A percentile compares a stretch with the other conserved stretches of the same genome.
phyloP scores from a whole-genome alignment of 2,888 invertebrate genomes.

The Stenodema calcarata region DNA sequence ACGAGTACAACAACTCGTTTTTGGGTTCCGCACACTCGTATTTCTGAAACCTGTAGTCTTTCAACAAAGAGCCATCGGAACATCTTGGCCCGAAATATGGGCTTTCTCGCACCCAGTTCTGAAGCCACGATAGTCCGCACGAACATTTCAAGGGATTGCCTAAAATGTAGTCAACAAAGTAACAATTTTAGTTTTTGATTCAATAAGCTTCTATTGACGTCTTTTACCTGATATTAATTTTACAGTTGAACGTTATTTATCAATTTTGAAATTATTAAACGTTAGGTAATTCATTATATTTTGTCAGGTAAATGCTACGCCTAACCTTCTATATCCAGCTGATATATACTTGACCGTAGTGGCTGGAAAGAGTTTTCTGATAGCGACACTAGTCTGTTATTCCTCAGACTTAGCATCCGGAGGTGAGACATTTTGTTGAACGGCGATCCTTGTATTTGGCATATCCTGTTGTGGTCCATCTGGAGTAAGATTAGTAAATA shows the following conservation, averaged over 20 bases:
- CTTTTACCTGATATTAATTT: no score
- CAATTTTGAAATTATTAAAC: neutral
- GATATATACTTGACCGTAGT: slow-evolving; percentile 79
- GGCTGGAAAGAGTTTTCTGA: slow-evolving; percentile 77
- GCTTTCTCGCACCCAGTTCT: slow-evolving; percentile 81
- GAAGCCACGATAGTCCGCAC: slow-evolving; percentile 82
- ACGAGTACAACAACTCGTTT: slow-evolving; percentile 68
- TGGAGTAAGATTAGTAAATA: slow-evolving; percentile 56
- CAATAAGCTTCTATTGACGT: no score
- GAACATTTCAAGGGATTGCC: slow-evolving; percentile 85
- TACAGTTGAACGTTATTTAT: no score
- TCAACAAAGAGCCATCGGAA: slow-evolving; percentile 77
- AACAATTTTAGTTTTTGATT: no score
- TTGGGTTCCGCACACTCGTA: slow-evolving; percentile 69
- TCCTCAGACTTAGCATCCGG: slow-evolving; percentile 78
- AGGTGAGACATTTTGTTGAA: slow-evolving; percentile 85
- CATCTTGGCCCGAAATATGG: slow-evolving; percentile 72
- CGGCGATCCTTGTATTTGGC: slow-evolving; percentile 78
- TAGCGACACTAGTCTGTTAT: slow-evolving; percentile 77
- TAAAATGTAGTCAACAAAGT: no score
- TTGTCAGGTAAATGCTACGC: neutral
- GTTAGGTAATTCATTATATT: neutral
- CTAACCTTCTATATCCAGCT: slow-evolving; percentile 81
- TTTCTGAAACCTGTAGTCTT: slow-evolving; percentile 74
- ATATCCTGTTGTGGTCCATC: slow-evolving; percentile 84